Percentiles rank a stretch among this genome's conserved stretches.
Conservation (phyloP, 2,888 invertebrate genomes). For the Punctoribates punctum region DNA sequence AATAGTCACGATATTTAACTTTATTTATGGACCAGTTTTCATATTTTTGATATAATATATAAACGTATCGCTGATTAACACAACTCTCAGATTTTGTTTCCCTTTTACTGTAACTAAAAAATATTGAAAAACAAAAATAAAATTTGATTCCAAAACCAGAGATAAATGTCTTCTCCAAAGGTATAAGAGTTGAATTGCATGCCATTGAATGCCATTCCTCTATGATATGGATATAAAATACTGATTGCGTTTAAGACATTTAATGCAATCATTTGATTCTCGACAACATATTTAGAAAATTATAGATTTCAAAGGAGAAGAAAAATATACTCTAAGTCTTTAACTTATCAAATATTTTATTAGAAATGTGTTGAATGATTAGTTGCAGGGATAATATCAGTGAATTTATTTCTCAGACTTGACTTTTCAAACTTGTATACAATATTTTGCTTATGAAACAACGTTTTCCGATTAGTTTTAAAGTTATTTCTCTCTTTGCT, state of each 20-base stretch:
- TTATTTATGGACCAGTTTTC: conserved; percentile 25
- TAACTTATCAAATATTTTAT: not conserved
- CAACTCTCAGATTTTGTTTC: conserved; percentile 1
- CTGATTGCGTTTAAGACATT: not conserved
- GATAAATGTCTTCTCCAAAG: not conserved
- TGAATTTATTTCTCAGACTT: not conserved
- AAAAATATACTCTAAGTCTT: not conserved
- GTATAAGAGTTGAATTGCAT: not conserved
- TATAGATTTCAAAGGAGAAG: not conserved
- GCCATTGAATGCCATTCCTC: not conserved
- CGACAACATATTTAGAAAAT: conserved; percentile 15
- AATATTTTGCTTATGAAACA: not conserved
- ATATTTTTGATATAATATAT: conserved; percentile 6
- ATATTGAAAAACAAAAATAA: not conserved
- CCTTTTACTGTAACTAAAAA: not conserved
- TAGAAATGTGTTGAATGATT: conserved; percentile 23
- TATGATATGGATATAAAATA: not conserved
- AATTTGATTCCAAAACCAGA: not conserved
- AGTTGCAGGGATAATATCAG: not conserved
- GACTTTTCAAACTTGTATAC: not conserved
- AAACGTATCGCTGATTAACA: conserved; percentile 23
- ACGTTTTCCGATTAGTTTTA: no score
- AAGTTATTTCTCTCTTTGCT: no score
- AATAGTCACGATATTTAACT: conserved; percentile 33
- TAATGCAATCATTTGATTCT: not conserved